Base-by-base conservation (phyloP, 2,113 vertebrate genomes). In the Gambusia holbrooki region DNA sequence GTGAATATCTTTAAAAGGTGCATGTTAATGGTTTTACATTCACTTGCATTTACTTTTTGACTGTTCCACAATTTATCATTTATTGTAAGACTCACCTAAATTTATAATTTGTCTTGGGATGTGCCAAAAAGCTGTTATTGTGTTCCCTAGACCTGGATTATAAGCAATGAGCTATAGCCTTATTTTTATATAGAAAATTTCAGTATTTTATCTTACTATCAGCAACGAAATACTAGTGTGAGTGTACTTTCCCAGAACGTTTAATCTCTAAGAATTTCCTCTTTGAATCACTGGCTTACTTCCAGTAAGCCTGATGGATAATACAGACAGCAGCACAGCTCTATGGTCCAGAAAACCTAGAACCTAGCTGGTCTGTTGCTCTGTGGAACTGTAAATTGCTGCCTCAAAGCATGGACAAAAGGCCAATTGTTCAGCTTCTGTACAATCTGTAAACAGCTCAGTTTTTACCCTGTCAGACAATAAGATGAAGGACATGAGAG, bases 391-490 rank as follows among this genome's bases (percentile, higher is more conserved):
- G 25, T 74, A 75, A 80, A n/a, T 83, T 70, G 66, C 67, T 19
- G 35, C 74, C 72, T 83, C 67, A 76, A 74, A 76, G 69, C 37
- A 22, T 65, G 86, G 74, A 89, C 83, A 90, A 87, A 71, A 77
- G 68, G 7, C 28, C 76, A 51, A 84, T 68, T 88, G 90, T 88
- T 82, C 76, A 1, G 65, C 73, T 81, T 77, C 71, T 71, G 83
- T 68, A 82, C 77, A 65, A 85, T 90, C 77, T 45, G 76, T 85
- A 84, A 88, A 89, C 84, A 82, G 83, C 78, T 73, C 66, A 70
- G 78, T 85, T 82, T 86, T 89, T 87, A 82, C 84, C 66, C 84
- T 75, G 83, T 89, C 82, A 86, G 80, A 77, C 75, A 77, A 78
- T 76, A 81, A 88, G 79, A 92, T 79, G 30, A 74, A 79, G 80